Base-by-base conservation (phyloP, 2,888 invertebrate species). In the Barypeithes pellucidus region DNA sequence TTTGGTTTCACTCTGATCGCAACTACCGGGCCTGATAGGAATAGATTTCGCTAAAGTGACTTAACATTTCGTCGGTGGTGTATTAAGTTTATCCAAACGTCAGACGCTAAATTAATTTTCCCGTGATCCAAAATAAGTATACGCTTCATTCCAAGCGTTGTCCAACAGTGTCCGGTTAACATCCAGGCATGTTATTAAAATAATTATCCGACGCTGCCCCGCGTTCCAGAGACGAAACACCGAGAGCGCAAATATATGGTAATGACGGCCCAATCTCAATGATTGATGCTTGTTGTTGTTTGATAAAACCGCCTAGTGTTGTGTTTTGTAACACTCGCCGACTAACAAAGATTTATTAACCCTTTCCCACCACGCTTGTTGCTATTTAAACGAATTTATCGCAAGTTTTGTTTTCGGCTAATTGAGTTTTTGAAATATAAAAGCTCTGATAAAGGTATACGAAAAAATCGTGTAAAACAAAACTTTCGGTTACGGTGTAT, bases 231-330 rank as follows among this genome's bases (percentile, higher is more conserved):
- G 68, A 50, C 41, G 50, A 47, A 61, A 59, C 41, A 68, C 60
- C 67, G 61, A 65, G 69, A 73, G 72, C 62, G 69, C 75, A 72
- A 61, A 74, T 75, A 73, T 82, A 83, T 85, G 85, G 82, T 83
- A 83, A 84, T 83, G 85, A 85, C 85, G 84, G 84, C 79, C 84
- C 84, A 85, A 85, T 85, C 83, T 83, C 81, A 79, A 83, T 85
- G 85, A 85, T 85, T 85, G 85, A 85, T 85, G 85, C 79, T 80
- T 83, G 83, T 83, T 84, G 83, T 84, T 84, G 82, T 82, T 82
- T 83, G 83, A 84, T 84, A 84, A 83, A 83, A 81, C 83, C 82
- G 81, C 81, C 81, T 81, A 79, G 81, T 80, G 82, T 84, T 84
- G 80, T 81, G 83, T 84, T 84, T 83, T 82, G 81, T 81, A 81